Conservation (phyloP, 2,797 vertebrate species). For the Chanos chanos region DNA sequence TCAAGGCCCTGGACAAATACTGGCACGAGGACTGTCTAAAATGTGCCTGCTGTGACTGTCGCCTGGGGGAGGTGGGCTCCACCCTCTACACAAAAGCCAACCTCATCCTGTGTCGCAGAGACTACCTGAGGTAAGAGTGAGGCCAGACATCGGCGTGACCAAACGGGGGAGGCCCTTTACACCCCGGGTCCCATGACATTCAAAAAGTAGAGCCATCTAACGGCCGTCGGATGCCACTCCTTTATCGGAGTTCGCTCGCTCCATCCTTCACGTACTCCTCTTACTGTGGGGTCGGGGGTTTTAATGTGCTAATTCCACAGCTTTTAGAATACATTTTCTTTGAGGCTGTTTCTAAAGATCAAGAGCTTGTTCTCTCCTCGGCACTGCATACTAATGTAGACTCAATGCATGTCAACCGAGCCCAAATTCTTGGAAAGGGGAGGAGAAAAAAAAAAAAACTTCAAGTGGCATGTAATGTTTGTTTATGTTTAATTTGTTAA, state of each 20-base stretch:
- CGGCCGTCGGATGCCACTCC: slow-evolving; percentile 13
- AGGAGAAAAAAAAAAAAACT: slow-evolving; percentile 15
- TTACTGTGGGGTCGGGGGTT: slow-evolving; percentile 3
- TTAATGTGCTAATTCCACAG: neutral
- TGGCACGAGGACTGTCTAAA: slow-evolving; percentile 99
- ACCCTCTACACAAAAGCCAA: slow-evolving; percentile 98
- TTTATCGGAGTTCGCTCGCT: slow-evolving; percentile 5
- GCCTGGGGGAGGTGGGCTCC: slow-evolving; percentile 93
- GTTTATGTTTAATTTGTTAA: slow-evolving; percentile 10
- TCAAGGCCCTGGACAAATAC: slow-evolving; percentile 95
- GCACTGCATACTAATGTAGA: slow-evolving; percentile 6
- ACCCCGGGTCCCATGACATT: slow-evolving; percentile 39
- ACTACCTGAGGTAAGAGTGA: slow-evolving; percentile 89
- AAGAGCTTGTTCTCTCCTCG: slow-evolving; percentile 29
- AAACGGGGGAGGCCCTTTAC: slow-evolving; percentile 50
- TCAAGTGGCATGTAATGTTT: slow-evolving; percentile 13
- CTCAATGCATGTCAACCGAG: slow-evolving; percentile 28
- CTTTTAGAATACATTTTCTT: slow-evolving; percentile 18
- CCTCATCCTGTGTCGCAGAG: slow-evolving; percentile 95
- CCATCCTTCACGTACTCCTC: slow-evolving; percentile 7
- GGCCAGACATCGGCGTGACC: slow-evolving; percentile 6
- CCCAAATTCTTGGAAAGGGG: slow-evolving; percentile 9
- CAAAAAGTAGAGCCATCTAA: slow-evolving; percentile 15
- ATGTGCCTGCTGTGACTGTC: slow-evolving; percentile 97
- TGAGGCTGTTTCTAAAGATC: slow-evolving; percentile 26